Evolutionary conservation across 1,140 invertebrate species (phyloP).

Genomic region (Aphidius gifuensis): DNA sequence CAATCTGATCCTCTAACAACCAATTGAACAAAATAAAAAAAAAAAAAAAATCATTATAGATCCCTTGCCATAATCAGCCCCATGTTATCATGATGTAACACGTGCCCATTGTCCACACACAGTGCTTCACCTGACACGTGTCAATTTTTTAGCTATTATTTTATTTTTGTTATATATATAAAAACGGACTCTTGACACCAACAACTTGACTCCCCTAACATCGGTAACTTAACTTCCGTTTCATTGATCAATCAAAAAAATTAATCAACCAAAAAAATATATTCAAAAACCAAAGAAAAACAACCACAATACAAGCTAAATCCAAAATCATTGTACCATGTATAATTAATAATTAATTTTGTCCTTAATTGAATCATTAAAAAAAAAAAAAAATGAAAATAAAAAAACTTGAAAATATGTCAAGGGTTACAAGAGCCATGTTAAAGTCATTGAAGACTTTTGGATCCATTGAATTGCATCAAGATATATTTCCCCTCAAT

Average conservation of each 20-base stretch:
- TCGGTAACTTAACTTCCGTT: slow-evolving; percentile 13
- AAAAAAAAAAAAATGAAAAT: no score
- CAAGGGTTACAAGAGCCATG: no score
- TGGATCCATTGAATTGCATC: background rate
- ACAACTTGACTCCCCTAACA: slow-evolving; percentile 38
- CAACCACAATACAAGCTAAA: no score
- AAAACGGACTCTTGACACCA: background rate
- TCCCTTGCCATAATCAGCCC: no score
- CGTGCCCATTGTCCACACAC: slow-evolving; percentile 37
- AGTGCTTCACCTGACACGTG: slow-evolving; percentile 50
- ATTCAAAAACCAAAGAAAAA: background rate
- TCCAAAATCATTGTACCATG: no score
- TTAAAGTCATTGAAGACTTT: no score
- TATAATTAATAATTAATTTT: no score
- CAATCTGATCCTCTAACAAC: no score
- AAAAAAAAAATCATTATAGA: no score
- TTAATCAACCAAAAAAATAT: background rate
- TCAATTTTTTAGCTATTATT: slow-evolving; percentile 38
- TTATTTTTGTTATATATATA: background rate
- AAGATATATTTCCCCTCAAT: background rate
- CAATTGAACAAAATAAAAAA: no score
- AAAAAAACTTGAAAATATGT: no score
- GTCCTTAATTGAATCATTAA: no score
- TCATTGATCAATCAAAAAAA: background rate
- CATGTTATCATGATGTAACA: slow-evolving; percentile 20